These are phyloP conservation scores for Parotocinclus haroldoi DNA, from an alignment of 2,797 vertebrate species.

Conservation along the genomic window DNA sequence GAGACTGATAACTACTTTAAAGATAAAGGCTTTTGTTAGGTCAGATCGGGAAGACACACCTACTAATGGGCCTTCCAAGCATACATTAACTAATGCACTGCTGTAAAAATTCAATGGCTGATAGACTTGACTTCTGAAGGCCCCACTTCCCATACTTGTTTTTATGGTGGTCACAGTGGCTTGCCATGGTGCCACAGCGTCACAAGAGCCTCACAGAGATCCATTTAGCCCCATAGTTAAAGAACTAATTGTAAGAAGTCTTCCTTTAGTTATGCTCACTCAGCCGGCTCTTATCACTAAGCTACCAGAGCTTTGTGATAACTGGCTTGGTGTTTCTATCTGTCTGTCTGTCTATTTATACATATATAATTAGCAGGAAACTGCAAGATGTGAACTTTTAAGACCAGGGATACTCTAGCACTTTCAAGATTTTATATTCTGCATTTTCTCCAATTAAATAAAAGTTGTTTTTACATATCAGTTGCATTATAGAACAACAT, in stretches of 20 bases:
- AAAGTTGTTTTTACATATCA: too few species aligned
- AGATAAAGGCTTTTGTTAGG: conserved; percentile 70
- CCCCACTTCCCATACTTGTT: conserved; percentile 56
- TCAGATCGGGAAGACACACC: conserved; percentile 75
- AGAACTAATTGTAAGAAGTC: conserved; percentile 79
- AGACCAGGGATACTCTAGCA: too few species aligned
- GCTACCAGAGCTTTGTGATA: too few species aligned
- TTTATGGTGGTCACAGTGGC: conserved; percentile 75
- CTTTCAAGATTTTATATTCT: too few species aligned
- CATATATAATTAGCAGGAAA: too few species aligned
- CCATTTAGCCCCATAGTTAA: conserved; percentile 86
- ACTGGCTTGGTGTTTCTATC: too few species aligned
- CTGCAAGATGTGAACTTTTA: too few species aligned
- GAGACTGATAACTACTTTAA: conserved; percentile 49
- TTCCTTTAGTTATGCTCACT: conserved; percentile 33
- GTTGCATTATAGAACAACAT: too few species aligned
- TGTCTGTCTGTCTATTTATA: too few species aligned
- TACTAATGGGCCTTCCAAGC: conserved; percentile 78
- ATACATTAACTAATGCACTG: conserved; percentile 75
- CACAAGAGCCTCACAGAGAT: conserved; percentile 81
- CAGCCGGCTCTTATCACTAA: conserved; percentile 68
- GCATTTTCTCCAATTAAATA: too few species aligned
- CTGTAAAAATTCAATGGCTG: conserved; percentile 73
- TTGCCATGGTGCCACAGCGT: conserved; percentile 82
- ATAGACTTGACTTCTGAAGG: conserved; percentile 79